Conservation (phyloP, 2,888 invertebrate genomes). For the Ditula angustiorana region DNA sequence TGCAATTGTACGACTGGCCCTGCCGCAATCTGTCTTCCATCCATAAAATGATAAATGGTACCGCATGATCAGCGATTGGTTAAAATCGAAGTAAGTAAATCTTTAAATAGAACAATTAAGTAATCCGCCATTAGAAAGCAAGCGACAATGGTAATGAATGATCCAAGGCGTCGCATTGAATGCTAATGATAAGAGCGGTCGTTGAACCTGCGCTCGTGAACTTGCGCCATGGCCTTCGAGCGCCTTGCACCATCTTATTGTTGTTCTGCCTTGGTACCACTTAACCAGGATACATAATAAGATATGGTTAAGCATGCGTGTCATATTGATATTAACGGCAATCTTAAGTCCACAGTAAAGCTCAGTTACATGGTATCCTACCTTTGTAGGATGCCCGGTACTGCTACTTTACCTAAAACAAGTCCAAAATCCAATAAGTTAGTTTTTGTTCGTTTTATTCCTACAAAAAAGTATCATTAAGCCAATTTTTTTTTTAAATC, state of each 20-base stretch:
- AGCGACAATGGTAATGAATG: constrained; percentile 56
- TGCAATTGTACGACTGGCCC: background rate
- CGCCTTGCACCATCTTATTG: constrained; percentile 63
- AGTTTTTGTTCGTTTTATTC: no score
- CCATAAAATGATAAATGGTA: background rate
- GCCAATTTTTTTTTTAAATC: no score
- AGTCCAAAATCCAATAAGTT: no score
- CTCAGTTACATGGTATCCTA: background rate
- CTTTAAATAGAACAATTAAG: constrained; percentile 30
- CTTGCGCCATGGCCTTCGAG: constrained; percentile 75
- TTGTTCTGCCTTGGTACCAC: constrained; percentile 37
- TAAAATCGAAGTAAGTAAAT: background rate
- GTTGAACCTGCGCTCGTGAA: constrained; percentile 74
- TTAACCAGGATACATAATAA: constrained; percentile 39
- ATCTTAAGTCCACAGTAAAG: constrained; percentile 3
- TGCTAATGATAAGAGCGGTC: constrained; percentile 78
- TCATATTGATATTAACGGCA: constrained; percentile 25
- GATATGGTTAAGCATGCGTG: constrained; percentile 32
- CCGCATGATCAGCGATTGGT: background rate
- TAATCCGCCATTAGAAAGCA: constrained; percentile 52
- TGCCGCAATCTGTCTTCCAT: no score
- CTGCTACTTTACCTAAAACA: no score
- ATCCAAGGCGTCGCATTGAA: constrained; percentile 67
- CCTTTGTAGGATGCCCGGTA: no score
- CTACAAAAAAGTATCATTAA: no score